These are phyloP conservation scores for Xiphophorus hellerii DNA, from an alignment of 2,113 vertebrate species.

Conservation along the genomic window DNA sequence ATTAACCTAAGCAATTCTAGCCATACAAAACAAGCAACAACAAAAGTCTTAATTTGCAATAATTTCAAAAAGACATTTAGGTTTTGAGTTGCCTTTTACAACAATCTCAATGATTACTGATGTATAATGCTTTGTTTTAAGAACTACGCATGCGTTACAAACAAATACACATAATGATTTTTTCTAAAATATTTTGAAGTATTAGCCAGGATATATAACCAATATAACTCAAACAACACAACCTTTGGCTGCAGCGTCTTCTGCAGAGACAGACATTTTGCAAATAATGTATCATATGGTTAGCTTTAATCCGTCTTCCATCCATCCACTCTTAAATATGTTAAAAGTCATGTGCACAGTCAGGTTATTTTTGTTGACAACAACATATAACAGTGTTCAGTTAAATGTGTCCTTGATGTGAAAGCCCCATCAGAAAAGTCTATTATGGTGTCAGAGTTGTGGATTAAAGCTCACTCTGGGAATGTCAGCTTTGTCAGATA, in stretches of 20 bases:
- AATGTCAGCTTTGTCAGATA: conserved; percentile 46
- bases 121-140: not conserved
- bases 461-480: conserved; percentile 59
- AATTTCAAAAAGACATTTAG: not conserved
- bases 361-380: conserved; percentile 38
- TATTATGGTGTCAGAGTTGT: conserved; percentile 43
- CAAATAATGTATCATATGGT: conserved; percentile 17
- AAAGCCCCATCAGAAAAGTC: conserved; percentile 20
- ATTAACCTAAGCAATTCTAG: not conserved
- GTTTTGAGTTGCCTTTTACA: no score
- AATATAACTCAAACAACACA: not conserved
- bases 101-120: not conserved
- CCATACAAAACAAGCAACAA: not conserved
- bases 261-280: conserved; percentile 16
- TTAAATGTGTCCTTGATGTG: conserved; percentile 37
- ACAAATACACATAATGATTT: not conserved
- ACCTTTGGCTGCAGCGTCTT: not conserved
- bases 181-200: not conserved
- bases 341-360: conserved; percentile 27
- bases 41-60: not conserved
- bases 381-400: conserved; percentile 45
- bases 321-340: conserved; percentile 30
- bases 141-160: not conserved
- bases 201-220: not conserved
- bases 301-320: conserved; percentile 18